These are phyloP conservation scores for Ceuthmochares aereus DNA, from an alignment of 2,113 vertebrate genomes.

Conservation along the genomic window DNA sequence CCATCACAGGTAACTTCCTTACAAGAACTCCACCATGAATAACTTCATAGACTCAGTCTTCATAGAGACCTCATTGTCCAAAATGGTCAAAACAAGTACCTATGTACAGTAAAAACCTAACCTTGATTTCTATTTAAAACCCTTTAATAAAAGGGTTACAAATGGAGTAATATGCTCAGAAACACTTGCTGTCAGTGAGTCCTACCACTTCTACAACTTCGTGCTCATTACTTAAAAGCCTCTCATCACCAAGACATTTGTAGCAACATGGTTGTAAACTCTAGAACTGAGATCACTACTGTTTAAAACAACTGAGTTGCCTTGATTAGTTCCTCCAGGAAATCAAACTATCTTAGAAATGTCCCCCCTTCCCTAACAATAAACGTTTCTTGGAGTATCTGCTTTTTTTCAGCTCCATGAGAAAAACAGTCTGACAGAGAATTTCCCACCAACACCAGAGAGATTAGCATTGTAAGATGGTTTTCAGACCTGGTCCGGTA, in stretches of 20 bases:
- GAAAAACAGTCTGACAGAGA: conserved; percentile 48
- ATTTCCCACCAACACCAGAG: conserved; percentile 54
- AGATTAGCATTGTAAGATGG: background rate
- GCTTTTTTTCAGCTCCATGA: conserved; percentile 16
- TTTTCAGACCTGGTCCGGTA: conserved; percentile 24
- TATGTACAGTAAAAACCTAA: conserved; percentile 2
- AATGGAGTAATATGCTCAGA: conserved; percentile 6
- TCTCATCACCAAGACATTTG: background rate
- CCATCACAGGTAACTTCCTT: background rate
- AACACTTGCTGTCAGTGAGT: background rate
- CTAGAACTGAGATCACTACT: background rate
- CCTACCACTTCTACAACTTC: background rate
- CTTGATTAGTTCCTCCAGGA: background rate
- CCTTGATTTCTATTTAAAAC: conserved; percentile 46
- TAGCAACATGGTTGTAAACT: background rate
- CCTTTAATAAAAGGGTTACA: conserved; percentile 34
- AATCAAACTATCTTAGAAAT: conserved; percentile 41
- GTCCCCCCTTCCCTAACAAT: background rate
- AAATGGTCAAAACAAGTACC: conserved; percentile 17
- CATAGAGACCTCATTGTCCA: conserved; percentile 28
- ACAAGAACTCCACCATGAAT: conserved; percentile 26
- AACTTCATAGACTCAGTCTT: background rate
- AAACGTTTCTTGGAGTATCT: background rate
- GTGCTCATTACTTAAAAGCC: conserved; percentile 7
- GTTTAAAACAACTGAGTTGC: background rate